phyloP scores from a whole-genome alignment of 2,113 vertebrate genomes.

The Globicephala melas region DNA sequence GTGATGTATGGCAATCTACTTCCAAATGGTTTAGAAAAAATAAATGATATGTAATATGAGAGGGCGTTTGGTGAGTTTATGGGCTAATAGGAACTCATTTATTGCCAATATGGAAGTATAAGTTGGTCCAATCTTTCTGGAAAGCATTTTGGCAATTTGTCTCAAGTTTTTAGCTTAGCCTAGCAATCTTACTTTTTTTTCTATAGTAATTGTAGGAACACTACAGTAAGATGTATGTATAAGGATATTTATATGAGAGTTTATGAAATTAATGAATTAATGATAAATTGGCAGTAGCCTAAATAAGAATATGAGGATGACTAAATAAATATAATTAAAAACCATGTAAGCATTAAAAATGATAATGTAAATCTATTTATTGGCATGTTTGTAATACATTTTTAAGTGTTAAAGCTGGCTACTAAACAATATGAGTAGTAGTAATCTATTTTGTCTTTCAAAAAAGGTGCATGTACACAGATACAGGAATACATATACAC shows the following conservation, averaged over 20 bases:
- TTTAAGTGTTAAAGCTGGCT: not conserved
- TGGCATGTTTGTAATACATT: not conserved
- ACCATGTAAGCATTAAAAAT: not conserved
- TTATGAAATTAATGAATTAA: not conserved
- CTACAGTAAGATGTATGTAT: not conserved
- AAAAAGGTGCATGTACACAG: not conserved
- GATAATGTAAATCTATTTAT: not conserved
- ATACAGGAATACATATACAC: not conserved
- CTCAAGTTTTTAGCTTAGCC: not conserved
- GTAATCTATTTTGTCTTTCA: not conserved
- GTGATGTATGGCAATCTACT: not conserved
- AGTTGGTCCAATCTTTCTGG: not conserved
- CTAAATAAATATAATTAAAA: constrained; percentile 40
- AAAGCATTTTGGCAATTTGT: constrained; percentile 17
- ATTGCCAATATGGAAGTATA: not conserved
- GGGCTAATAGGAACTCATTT: not conserved
- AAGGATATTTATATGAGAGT: not conserved
- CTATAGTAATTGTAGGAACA: not conserved
- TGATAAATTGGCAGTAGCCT: not conserved
- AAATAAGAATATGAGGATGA: not conserved
- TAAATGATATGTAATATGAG: not conserved
- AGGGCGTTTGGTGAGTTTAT: not conserved
- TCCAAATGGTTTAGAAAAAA: not conserved
- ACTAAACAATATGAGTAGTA: not conserved
- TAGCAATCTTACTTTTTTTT: not conserved